Conservation (phyloP, 2,113 vertebrate genomes). For the Prionailurus viverrinus region DNA sequence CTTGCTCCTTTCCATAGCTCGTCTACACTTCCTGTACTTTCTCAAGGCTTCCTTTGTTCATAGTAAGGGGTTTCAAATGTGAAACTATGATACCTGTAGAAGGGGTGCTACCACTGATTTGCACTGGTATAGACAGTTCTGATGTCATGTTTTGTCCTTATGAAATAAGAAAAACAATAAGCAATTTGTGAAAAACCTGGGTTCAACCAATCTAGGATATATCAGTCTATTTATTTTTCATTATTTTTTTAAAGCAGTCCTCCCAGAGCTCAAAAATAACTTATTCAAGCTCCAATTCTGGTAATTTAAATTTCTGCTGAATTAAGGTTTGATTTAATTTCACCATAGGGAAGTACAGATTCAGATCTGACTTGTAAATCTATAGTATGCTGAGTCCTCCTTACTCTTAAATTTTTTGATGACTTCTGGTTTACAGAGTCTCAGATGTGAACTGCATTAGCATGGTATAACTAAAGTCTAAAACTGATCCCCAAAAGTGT, state of each 20-base stretch:
- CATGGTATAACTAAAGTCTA: background rate
- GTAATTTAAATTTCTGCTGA: slow-evolving; percentile 63
- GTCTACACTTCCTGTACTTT: too few species aligned
- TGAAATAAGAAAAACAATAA: background rate
- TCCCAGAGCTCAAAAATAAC: background rate
- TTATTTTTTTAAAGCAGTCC: background rate
- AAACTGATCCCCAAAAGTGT: background rate
- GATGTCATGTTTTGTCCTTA: background rate
- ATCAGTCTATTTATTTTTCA: background rate
- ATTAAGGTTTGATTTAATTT: slow-evolving; percentile 66
- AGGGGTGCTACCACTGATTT: background rate
- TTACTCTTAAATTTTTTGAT: slow-evolving; percentile 45
- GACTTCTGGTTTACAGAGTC: slow-evolving; percentile 5
- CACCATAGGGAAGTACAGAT: background rate
- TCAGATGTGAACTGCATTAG: slow-evolving; percentile 30
- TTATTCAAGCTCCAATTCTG: slow-evolving; percentile 31
- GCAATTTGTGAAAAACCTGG: background rate
- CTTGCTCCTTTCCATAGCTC: background rate
- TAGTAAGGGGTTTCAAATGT: background rate
- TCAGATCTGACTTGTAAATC: slow-evolving; percentile 40
- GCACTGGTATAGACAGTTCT: background rate
- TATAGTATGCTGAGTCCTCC: slow-evolving; percentile 13
- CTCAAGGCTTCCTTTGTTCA: background rate
- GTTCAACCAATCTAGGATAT: background rate
- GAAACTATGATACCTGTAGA: accelerated